Base-by-base conservation (phyloP, 2,797 vertebrate genomes). In the Yasuhikotakia modesta region DNA sequence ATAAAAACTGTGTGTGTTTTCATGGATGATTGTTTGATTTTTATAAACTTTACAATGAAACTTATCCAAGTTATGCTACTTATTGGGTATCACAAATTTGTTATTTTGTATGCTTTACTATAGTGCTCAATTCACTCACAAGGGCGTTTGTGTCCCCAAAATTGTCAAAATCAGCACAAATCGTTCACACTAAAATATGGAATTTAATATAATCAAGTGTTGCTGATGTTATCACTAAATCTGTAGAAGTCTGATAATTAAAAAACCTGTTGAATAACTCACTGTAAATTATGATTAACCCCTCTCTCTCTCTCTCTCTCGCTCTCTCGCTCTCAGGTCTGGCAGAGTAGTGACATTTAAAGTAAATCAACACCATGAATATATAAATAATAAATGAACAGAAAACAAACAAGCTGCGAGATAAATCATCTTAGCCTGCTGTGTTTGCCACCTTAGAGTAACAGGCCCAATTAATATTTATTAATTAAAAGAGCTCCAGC, bases 391-490 rank as follows among this genome's bases (percentile, higher is more conserved):
- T 45, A 46, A 55, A 24, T 76, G n/a, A 50, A 14, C 14, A 50
- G 57, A 53, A 63, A 78, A 72, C 63, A 43, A 70, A 83, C 73
- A 73, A 79, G 53, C 21, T 70, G 48, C 21, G 17, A 73, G 64
- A 58, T 70, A 70, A 81, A 79, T 48, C 68, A 63, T 43, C 68
- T 80, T 70, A 73, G 46, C 81, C 79, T 66, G 48, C 75, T 80
- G 70, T 61, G 48, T 73, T 78, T 55, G 30, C 30, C 55, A 71
- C 78, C 79, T 70, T n/a, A 55, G 78, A 68, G 58, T 76, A 79
- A 73, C 32, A n/a, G 66, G 48, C 70, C 58, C 63, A 81, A 84
- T 83, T 84, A 77, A 24, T 80, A 52, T 76, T 78, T 71, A 80
- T 69, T 76, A 79, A 80, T 83, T 81, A 82, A 82, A 75, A 71